Conservation (phyloP, 2,888 invertebrate genomes). For the Seira musarum region DNA sequence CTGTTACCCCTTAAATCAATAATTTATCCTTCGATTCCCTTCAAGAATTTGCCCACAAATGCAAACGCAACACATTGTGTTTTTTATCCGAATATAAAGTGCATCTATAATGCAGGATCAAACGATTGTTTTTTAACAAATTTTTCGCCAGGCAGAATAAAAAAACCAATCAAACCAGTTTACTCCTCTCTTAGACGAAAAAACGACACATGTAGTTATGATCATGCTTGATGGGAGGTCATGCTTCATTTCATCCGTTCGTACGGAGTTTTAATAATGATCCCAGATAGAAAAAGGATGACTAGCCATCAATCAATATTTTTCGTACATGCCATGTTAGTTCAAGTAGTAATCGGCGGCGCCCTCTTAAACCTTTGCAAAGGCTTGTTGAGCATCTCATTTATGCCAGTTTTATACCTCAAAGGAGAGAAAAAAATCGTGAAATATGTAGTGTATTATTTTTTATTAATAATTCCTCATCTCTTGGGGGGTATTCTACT, state of each 20-base stretch:
- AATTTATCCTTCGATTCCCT: not conserved
- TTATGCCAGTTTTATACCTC: slow-evolving; percentile 50
- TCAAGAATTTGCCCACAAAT: too few species aligned
- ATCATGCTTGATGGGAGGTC: slow-evolving; percentile 62
- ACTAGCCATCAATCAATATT: slow-evolving; percentile 60
- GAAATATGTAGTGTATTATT: slow-evolving; percentile 45
- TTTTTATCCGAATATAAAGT: slow-evolving; percentile 1
- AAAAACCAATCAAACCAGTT: slow-evolving; percentile 62
- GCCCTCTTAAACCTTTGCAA: slow-evolving; percentile 50
- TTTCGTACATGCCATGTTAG: slow-evolving; percentile 44
- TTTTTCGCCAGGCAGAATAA: slow-evolving; percentile 19
- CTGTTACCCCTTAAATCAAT: slow-evolving; percentile 1
- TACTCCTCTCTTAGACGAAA: slow-evolving; percentile 18
- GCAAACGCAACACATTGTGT: not conserved
- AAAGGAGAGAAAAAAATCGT: slow-evolving; percentile 46
- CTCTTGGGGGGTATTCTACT: slow-evolving; percentile 10
- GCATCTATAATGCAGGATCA: not conserved
- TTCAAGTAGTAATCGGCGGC: slow-evolving; percentile 51
- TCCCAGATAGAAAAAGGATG: slow-evolving; percentile 48
- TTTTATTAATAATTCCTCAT: slow-evolving; percentile 7
- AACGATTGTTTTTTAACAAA: slow-evolving; percentile 30
- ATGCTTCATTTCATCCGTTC: slow-evolving; percentile 56
- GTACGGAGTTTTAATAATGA: slow-evolving; percentile 44
- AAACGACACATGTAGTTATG: slow-evolving; percentile 54
- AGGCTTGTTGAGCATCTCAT: slow-evolving; percentile 54